Evolutionary conservation across 2,888 invertebrate genomes (phyloP).

Genomic region (Parnassius apollo): DNA sequence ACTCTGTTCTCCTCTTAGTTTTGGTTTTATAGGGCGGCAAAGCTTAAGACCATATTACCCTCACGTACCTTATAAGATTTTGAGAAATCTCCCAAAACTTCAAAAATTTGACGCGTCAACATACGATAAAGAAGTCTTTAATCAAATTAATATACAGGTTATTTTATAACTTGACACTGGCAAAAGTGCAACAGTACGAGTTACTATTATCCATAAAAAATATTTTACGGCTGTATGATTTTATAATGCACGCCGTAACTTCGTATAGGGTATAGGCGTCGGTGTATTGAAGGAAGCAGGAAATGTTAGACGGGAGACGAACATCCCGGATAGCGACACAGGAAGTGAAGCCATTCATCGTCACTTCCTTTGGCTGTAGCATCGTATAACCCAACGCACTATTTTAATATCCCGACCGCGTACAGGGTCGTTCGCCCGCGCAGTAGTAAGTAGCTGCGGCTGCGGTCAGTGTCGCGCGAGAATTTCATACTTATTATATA

Average conservation of each 20-base stretch:
- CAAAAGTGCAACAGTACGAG: no score
- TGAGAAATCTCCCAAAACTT: no score
- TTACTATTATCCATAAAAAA: no score
- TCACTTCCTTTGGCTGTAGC: conserved; percentile 32
- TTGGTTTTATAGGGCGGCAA: no score
- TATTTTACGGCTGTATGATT: conserved; percentile 1
- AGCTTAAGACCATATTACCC: no score
- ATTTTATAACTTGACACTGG: no score
- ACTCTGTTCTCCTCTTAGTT: no score
- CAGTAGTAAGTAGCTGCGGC: not conserved
- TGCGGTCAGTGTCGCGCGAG: conserved; percentile 22
- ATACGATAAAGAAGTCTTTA: no score
- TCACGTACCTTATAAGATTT: no score
- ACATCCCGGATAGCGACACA: conserved; percentile 59
- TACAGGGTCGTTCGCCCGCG: conserved; percentile 1
- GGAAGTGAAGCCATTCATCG: conserved; percentile 45
- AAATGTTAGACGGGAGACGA: conserved; percentile 48
- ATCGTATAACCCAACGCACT: conserved; percentile 31
- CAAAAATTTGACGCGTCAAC: no score
- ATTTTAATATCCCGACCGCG: conserved; percentile 33
- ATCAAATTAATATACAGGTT: no score
- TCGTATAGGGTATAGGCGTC: conserved; percentile 2
- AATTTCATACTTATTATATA: no score
- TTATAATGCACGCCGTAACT: conserved; percentile 27
- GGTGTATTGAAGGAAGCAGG: conserved; percentile 46